Evolutionary conservation across 1,140 invertebrate genomes (phyloP), one percentile per base, ranked within the genome.

Genomic region (Procambarus clarkii): DNA sequence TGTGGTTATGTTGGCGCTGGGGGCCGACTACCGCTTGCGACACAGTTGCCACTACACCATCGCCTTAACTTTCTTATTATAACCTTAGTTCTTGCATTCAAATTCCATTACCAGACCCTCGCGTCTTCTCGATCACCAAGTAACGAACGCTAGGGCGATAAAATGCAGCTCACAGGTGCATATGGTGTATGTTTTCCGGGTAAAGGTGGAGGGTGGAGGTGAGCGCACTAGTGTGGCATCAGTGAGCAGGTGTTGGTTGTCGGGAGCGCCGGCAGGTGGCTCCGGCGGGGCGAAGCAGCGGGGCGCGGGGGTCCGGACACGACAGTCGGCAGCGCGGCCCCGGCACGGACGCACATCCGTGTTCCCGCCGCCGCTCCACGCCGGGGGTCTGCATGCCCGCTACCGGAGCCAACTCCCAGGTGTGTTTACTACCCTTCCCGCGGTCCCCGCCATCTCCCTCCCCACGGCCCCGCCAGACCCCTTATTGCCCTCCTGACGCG

Each of bases 321-420:
- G 74, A 87, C 85, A 87, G 85, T 87, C 85, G 85, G 85, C 85
- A 87, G 85, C 50, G 44, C 74, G 85, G 85, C 85, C 76, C 85
- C 85, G 50, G 85, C 50, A 54, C 46, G 85, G 85, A 87, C 54
- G 76, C 85, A 87, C 76, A 21, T 46, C 85, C 76, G 46, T 46
- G 48, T 45, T 79, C 76, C n/a, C 85, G 50, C 74, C 76, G 76
- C 74, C 21, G 71, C 44, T 74, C 48, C 69, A 64, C 48, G 11
- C 44, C 83, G 54, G 77, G 77, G 77, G 77, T 79, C 77, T 50
- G 77, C 77, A 21, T 79, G 77, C 13, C 77, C 77, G 77, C 77
- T 21, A 9, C 45, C 45, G 60, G 21, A 64, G 60, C 60, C 69
- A 76, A 21, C 69, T 77, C 85, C 54, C 76, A 79, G 54, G 85